Evolutionary conservation across 30 jellyfish, hydroid and myxozoan species (phyloP).

Genomic region (Pelagia noctiluca): DNA sequence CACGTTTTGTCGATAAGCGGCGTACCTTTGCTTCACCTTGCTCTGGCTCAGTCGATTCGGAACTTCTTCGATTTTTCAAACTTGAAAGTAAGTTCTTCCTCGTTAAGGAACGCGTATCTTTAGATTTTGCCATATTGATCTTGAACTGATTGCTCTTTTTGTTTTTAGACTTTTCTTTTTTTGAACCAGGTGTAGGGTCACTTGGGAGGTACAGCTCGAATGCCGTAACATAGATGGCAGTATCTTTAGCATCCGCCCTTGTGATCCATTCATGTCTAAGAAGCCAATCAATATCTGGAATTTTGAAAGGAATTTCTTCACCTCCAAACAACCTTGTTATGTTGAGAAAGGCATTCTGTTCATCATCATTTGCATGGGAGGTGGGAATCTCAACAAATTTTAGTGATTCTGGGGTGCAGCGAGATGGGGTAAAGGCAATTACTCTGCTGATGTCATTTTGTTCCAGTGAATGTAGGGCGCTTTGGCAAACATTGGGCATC

Average conservation of each 20-base stretch:
- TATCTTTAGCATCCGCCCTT: slow-evolving; percentile 29
- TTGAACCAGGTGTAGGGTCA: not conserved
- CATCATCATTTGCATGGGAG: not conserved
- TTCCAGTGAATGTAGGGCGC: slow-evolving; percentile 25
- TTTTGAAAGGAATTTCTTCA: slow-evolving; percentile 39
- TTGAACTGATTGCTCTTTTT: not conserved
- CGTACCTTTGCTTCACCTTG: not conserved
- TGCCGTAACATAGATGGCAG: slow-evolving; percentile 27
- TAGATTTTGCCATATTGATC: not conserved
- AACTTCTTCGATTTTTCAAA: not conserved
- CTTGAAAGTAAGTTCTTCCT: not conserved
- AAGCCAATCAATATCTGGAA: slow-evolving; percentile 63
- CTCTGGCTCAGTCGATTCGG: not conserved
- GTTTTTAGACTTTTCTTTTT: not conserved
- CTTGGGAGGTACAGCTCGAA: slow-evolving; percentile 46
- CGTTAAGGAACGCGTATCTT: not conserved
- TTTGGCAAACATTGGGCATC: slow-evolving; percentile 28
- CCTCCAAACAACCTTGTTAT: slow-evolving; percentile 37
- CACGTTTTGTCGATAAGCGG: not conserved
- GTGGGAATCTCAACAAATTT: slow-evolving; percentile 42
- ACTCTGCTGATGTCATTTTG: slow-evolving; percentile 25
- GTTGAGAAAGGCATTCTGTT: slow-evolving; percentile 18
- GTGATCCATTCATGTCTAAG: slow-evolving; percentile 55
- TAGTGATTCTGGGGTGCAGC: slow-evolving; percentile 24
- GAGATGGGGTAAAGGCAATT: slow-evolving; percentile 10